Conservation (phyloP, 2,113 vertebrate genomes). For the Conger conger region DNA sequence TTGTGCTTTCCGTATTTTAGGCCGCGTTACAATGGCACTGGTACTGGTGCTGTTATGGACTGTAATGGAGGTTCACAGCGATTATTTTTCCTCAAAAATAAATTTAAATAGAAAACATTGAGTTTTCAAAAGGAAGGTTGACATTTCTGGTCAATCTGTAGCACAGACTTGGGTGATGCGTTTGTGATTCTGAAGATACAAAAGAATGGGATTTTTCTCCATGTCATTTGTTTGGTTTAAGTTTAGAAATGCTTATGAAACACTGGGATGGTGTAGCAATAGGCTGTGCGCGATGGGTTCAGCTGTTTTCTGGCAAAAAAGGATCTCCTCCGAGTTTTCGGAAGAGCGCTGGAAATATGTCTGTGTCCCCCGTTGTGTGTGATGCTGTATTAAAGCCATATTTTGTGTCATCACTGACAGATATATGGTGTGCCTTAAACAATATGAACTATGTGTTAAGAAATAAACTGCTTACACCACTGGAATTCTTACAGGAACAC, state of each 20-base stretch:
- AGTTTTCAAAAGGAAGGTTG: neutral
- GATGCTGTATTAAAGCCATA: conserved; percentile 75
- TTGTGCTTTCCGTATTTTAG: neutral
- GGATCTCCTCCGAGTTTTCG: conserved; percentile 48
- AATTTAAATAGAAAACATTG: no score
- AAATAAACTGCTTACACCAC: conserved; percentile 79
- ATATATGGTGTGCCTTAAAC: conserved; percentile 75
- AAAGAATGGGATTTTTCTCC: neutral
- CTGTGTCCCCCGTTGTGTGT: conserved; percentile 61
- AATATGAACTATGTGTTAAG: conserved; percentile 80
- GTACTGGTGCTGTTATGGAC: neutral
- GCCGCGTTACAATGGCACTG: no score
- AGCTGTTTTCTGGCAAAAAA: conserved; percentile 38
- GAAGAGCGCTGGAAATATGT: conserved; percentile 60
- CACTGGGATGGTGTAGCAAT: neutral
- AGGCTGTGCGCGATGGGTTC: conserved; percentile 15
- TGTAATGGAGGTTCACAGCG: neutral
- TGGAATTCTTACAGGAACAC: conserved; percentile 76
- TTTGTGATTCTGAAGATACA: neutral
- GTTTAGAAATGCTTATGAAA: neutral
- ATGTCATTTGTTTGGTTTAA: neutral
- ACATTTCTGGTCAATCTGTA: conserved; percentile 12
- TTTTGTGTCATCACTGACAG: conserved; percentile 70
- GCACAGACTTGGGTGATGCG: neutral
- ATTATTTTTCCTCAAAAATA: neutral